Evolutionary conservation across 2,888 invertebrate genomes (phyloP).

Genomic region (Acanthoscelides obtectus): DNA sequence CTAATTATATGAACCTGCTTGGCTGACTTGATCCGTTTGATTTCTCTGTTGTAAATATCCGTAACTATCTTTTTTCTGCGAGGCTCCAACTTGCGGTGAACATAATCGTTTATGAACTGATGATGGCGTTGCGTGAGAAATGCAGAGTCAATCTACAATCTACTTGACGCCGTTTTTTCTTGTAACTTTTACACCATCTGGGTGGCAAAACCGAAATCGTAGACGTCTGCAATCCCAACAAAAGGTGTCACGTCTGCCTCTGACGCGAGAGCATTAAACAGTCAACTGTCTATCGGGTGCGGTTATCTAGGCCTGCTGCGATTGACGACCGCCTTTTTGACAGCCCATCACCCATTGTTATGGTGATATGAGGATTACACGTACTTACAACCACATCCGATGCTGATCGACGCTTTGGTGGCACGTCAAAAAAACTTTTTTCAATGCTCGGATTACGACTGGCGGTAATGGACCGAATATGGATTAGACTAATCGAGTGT

Average conservation of each 20-base stretch:
- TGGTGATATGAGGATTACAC: neutral
- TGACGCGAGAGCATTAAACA: neutral
- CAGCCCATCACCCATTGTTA: neutral
- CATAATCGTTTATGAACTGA: too few relatives aligned
- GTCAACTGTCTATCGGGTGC: neutral
- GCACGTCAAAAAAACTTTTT: conserved; percentile 46
- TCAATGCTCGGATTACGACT: conserved; percentile 47
- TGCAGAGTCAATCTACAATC: neutral
- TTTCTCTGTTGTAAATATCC: too few relatives aligned
- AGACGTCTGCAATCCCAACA: neutral
- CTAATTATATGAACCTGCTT: too few relatives aligned
- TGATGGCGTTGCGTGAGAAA: too few relatives aligned
- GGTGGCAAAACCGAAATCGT: neutral
- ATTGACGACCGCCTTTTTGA: neutral
- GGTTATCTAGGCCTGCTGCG: neutral
- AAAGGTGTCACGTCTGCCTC: neutral
- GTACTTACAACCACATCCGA: neutral
- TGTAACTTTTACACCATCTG: neutral
- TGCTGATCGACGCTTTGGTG: conserved; percentile 35
- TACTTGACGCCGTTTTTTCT: neutral
- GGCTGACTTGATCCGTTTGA: too few relatives aligned
- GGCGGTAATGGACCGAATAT: conserved; percentile 27
- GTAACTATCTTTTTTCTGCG: too few relatives aligned
- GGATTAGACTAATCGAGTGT: neutral
- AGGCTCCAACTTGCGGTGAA: too few relatives aligned